A percentile compares a stretch with the other conserved stretches of the same genome.
Evolutionary conservation across 2,113 vertebrate species (phyloP).

Genomic region (Xiphophorus couchianus): DNA sequence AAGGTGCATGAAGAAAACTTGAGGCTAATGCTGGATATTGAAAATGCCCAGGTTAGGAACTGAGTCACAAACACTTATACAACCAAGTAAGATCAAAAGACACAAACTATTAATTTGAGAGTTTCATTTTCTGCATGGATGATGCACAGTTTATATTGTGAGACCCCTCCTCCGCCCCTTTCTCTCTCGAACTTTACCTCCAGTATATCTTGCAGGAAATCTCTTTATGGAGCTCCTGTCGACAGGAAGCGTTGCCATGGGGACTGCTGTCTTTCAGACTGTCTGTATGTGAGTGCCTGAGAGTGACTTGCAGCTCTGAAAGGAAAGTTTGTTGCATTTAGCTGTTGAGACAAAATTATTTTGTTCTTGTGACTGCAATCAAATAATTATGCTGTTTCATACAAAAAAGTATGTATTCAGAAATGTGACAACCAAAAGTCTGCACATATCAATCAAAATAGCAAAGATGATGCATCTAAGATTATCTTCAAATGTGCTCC

Average conservation of each 20-base stretch:
- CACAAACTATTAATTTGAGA: neutral
- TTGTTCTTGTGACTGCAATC: slow-evolving; percentile 9
- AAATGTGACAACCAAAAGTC: neutral
- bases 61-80: slow-evolving; percentile 28
- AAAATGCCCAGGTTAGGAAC: slow-evolving; percentile 15
- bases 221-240: slow-evolving; percentile 56
- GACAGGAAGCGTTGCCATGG: slow-evolving; percentile 73
- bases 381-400: neutral
- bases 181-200: neutral
- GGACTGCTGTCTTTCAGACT: slow-evolving; percentile 51
- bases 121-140: neutral
- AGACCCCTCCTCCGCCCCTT: neutral
- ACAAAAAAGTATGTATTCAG: neutral
- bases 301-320: slow-evolving; percentile 28
- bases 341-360: slow-evolving; percentile 20
- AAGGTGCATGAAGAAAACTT: neutral
- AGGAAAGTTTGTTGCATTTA: slow-evolving; percentile 40
- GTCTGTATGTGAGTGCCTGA: slow-evolving; percentile 46
- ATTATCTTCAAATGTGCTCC: too few species aligned
- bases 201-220: slow-evolving; percentile 49
- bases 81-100: slow-evolving; percentile 2
- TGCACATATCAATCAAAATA: slow-evolving; percentile 4
- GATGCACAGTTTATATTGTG: neutral
- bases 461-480: neutral
- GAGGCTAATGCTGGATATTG: neutral